A percentile compares a stretch with the other conserved stretches of the same genome.
Conservation (phyloP, 2,113 vertebrate species). For the Azemiops feae region DNA sequence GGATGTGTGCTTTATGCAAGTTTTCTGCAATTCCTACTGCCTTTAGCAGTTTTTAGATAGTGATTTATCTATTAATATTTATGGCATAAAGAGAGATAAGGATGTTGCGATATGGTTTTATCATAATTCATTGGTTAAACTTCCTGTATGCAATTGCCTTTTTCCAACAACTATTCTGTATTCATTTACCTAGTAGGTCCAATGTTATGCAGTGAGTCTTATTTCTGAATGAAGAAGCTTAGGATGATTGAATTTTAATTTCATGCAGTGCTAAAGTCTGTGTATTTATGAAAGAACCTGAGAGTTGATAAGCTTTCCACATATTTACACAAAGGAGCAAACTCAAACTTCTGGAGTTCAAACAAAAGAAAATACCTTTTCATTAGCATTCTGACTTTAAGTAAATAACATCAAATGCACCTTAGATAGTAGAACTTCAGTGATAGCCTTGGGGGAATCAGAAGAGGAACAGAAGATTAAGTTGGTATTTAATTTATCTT, state of each 20-base stretch:
- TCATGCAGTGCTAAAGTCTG: background rate
- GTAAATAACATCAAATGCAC: constrained; percentile 1
- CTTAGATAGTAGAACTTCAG: background rate
- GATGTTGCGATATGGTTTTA: background rate
- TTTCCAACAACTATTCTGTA: background rate
- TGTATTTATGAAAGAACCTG: background rate
- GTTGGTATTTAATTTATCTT: background rate
- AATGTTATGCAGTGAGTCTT: background rate
- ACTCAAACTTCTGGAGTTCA: background rate
- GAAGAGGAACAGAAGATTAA: background rate
- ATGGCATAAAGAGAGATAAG: background rate
- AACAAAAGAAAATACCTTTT: background rate
- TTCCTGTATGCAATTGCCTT: background rate
- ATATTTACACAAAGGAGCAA: background rate
- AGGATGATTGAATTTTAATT: constrained; percentile 7
- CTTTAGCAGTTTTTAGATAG: background rate
- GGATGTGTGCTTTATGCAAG: background rate
- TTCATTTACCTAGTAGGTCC: background rate
- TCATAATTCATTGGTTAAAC: background rate
- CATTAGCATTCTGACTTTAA: background rate
- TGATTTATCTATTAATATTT: background rate
- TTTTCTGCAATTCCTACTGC: background rate
- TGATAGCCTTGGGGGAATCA: background rate
- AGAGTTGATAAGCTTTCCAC: constrained; percentile 23
- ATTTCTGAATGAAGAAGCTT: background rate